These are phyloP conservation scores for Schlechtendalia chinensis DNA, from an alignment of 1,140 invertebrate genomes.

Conservation along the genomic window DNA sequence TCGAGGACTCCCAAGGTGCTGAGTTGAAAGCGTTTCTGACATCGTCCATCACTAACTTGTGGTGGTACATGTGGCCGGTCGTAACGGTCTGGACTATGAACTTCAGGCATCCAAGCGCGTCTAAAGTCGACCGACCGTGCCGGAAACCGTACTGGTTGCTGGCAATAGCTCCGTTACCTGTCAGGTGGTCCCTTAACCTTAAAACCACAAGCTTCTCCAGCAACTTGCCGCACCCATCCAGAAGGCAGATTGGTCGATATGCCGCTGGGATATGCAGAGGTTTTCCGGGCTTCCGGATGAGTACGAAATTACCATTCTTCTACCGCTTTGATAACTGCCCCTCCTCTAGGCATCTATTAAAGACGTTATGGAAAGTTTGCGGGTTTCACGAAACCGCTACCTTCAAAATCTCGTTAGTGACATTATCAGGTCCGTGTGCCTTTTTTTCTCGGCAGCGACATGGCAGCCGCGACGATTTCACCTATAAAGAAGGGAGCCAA, in stretches of 20 bases:
- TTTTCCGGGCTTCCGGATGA: constrained; percentile 55
- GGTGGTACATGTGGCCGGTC: neutral
- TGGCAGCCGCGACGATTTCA: no score
- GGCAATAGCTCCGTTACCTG: neutral
- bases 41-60: neutral
- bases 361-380: no score
- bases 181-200: neutral
- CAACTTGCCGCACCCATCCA: neutral
- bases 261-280: constrained; percentile 52
- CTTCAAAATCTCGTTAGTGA: no score
- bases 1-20: neutral
- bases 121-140: neutral
- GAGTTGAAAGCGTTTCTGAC: neutral
- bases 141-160: neutral
- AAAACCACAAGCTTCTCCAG: neutral
- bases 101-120: neutral
- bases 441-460: no score
- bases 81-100: neutral
- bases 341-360: no score
- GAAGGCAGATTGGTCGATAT: neutral
- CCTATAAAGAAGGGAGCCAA: no score
- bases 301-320: constrained; percentile 56
- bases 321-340: constrained; percentile 37
- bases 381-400: no score
- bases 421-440: no score